These are phyloP conservation scores for Thyatira batis DNA, from an alignment of 2,888 invertebrate genomes.

Conservation along the genomic window DNA sequence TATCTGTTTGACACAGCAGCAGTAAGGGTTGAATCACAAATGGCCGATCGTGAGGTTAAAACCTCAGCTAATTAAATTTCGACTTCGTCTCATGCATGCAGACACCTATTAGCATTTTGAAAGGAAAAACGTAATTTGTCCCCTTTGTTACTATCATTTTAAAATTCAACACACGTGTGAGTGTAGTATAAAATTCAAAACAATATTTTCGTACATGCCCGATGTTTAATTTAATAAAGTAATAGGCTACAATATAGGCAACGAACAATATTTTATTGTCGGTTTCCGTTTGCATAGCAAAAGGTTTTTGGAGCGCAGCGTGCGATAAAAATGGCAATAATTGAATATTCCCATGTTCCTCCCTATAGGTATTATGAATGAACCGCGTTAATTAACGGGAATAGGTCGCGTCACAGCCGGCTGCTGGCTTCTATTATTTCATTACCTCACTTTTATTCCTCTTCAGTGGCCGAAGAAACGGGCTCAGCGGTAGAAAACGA, in stretches of 20 bases:
- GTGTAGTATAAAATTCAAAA: neutral
- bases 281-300: slow-evolving; percentile 2
- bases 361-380: slow-evolving; percentile 15
- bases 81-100: neutral
- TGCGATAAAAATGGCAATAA: slow-evolving; percentile 37
- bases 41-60: neutral
- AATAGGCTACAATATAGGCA: neutral
- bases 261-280: neutral
- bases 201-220: neutral
- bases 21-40: neutral
- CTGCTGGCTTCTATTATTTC: slow-evolving; percentile 56
- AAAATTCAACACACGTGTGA: neutral
- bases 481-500: slow-evolving; percentile 44
- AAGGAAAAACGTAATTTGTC: neutral
- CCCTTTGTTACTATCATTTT: neutral
- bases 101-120: neutral
- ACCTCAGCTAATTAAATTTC: neutral
- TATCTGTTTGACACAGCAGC: neutral
- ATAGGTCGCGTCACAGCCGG: slow-evolving; percentile 27
- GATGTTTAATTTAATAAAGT: neutral
- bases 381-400: slow-evolving; percentile 40
- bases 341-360: slow-evolving; percentile 28
- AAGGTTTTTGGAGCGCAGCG: slow-evolving; percentile 16
- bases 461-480: slow-evolving; percentile 35
- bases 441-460: slow-evolving; percentile 60